Conservation (phyloP, 2,113 vertebrate genomes). For the Desmodus rotundus region DNA sequence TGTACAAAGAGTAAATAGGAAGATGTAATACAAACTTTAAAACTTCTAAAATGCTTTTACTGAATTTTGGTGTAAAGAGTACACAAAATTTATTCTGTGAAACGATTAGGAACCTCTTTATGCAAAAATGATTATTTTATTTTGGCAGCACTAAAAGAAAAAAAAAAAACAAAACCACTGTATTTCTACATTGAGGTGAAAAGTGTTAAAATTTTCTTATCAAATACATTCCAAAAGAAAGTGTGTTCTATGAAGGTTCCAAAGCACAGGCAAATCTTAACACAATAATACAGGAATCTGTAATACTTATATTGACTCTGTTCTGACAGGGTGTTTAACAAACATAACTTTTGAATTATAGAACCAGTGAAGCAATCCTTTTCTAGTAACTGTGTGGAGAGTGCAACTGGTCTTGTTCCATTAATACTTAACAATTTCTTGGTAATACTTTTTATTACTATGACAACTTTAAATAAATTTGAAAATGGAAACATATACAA, state of each 20-base stretch:
- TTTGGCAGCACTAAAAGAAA: constrained; percentile 79
- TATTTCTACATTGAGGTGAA: constrained; percentile 81
- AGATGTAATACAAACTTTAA: constrained; percentile 15
- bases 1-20: not conserved
- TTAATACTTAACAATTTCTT: constrained; percentile 41
- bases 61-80: not conserved
- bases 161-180: constrained; percentile 49
- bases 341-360: constrained; percentile 36
- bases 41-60: constrained; percentile 9
- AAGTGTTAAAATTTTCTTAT: constrained; percentile 73
- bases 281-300: constrained; percentile 59
- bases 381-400: constrained; percentile 25
- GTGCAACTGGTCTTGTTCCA: constrained; percentile 28
- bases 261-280: constrained; percentile 60
- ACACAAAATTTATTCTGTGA: constrained; percentile 50
- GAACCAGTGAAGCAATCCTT: constrained; percentile 36
- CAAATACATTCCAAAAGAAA: constrained; percentile 67
- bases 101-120: constrained; percentile 57
- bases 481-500: constrained; percentile 62
- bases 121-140: constrained; percentile 81
- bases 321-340: constrained; percentile 47
- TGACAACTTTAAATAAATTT: constrained; percentile 54
- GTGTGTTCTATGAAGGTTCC: constrained; percentile 39
- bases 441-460: not conserved
- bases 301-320: constrained; percentile 65